Evolutionary conservation across 2,113 vertebrate species (phyloP), one percentile per base, ranked within the genome.

Genomic region (Mola mola): DNA sequence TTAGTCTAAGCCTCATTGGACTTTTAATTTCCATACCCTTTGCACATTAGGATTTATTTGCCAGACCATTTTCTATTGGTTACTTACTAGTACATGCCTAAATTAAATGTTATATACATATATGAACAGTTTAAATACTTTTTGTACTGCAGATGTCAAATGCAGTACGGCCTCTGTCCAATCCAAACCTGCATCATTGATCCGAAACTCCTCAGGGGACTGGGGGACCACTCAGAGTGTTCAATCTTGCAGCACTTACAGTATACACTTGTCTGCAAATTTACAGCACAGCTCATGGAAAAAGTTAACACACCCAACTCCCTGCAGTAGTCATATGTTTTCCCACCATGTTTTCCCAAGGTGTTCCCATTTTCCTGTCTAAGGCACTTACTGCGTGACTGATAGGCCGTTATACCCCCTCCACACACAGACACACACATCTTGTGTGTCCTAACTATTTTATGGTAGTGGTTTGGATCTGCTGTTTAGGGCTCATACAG

Each of bases 371-470:
- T 68, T 88, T 76, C 61, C 76, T 64, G 77, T 79, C 73, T 33
- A 26, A 67, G 69, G 85, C 87, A 86, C 83, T 89, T 86, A 87
- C 51, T 57, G 72, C 31, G 52, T 78, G 82, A 87, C 58, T 86
- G 67, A 88, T 87, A 20, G 65, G 37, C 66, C 56, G 65, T 76
- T 81, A 86, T 21, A 24, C 16, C 8, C 50, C 4, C 53, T 37
- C 22, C 53, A 67, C 22, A 44, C 36, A 51, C 22, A 51, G 31
- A 56, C 33, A 50, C 21, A 46, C 20, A 51, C 8, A 38, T 53
- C 34, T 40, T 42, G 21, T 50, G 33, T 53, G 55, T 51, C 66
- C 46, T 38, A 24, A 72, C 13, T 22, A 19, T 37, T 21, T 59
- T 33, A 50, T 60, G 12, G 3, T 52, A 31, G 44, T 20, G 19